Evolutionary conservation across 2,113 vertebrate species (phyloP), one percentile per base, ranked within the genome.

Genomic region (Oryzias melastigma): DNA sequence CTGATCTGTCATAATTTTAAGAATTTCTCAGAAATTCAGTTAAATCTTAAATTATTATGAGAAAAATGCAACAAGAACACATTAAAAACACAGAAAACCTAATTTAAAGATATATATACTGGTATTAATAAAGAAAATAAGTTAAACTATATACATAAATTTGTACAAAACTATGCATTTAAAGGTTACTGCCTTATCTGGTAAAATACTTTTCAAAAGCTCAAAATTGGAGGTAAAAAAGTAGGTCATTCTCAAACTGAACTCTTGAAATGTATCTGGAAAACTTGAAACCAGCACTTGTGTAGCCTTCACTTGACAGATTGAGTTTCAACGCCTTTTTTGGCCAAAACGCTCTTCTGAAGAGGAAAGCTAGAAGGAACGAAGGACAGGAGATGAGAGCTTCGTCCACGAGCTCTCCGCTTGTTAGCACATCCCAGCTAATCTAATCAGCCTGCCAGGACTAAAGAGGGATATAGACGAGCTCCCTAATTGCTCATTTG

Each of bases 371-470:
- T n/a, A 24, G 41, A 48, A 20, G 43, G 15, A 55, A 62, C 15
- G 46, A 58, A 55, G 27, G 16, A 44, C 40, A 54, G 48, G 42
- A 52, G 52, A 62, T 52, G 51, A 56, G 52, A 73, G 51, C 45
- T 22, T 73, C 86, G 81, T 80, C 79, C 87, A 76, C 56, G 83
- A 76, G 68, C 73, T 63, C 73, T 81, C 75, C 80, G 78, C 72
- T 74, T 91, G 87, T 90, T 88, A 83, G 53, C 81, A 90, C 80
- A 61, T 88, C 89, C 88, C 78, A 87, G 87, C 7, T 75, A 86
- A 89, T 90, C 87, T 91, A 91, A 92, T 91, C 91, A 85, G 85
- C 62, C 47, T 84, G 81, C 80, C 82, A 78, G 75, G 75, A 76
- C 85, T 19, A 65, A 82, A 88, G 80, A 65, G 78, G 83, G 72